Conservation (phyloP, 2,113 vertebrate genomes). For the Limanda limanda region DNA sequence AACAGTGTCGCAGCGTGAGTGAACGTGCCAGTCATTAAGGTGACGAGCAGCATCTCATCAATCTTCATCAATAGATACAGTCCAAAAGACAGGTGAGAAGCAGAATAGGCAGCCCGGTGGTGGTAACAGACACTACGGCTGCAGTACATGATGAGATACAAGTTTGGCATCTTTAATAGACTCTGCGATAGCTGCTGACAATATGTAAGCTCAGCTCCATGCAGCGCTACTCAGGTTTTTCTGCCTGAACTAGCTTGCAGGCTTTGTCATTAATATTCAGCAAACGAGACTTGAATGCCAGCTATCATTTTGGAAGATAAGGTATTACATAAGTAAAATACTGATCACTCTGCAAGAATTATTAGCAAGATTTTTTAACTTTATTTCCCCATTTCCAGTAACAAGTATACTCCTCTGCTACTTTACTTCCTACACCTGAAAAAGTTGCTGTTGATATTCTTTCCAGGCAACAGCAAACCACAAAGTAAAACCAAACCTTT, state of each 20-base stretch:
- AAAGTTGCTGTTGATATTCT: conserved; percentile 62
- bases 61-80: neutral
- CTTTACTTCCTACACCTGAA: conserved; percentile 2
- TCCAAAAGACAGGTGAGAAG: neutral
- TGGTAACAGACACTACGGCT: neutral
- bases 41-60: conserved; percentile 25
- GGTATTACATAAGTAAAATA: conserved; percentile 3
- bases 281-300: conserved; percentile 19
- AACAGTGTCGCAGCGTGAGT: conserved; percentile 1
- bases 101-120: neutral
- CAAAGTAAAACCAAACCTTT: conserved; percentile 58
- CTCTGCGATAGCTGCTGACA: conserved; percentile 3
- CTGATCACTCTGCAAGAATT: neutral
- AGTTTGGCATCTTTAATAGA: conserved; percentile 5
- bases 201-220: conserved; percentile 6
- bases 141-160: conserved; percentile 1
- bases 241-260: conserved; percentile 26
- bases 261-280: conserved; percentile 39
- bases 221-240: neutral
- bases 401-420: neutral
- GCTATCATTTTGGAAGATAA: conserved; percentile 8
- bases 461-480: conserved; percentile 52
- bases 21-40: conserved; percentile 14
- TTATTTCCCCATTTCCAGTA: neutral
- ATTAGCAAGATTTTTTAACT: neutral